Base-by-base conservation (phyloP, 1,140 invertebrate species). In the Sitobion miscanthi region DNA sequence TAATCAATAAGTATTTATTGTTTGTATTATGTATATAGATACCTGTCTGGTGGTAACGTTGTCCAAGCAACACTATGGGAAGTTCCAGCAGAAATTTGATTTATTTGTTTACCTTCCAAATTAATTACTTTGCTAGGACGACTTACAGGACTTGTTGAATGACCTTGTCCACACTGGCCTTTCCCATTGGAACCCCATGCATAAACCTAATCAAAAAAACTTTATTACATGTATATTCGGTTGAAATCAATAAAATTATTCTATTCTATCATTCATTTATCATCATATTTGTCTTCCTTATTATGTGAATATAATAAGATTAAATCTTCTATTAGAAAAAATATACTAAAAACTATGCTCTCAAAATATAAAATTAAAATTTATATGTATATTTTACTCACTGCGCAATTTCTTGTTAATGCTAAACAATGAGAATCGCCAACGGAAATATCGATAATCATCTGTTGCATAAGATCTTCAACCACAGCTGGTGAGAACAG, bases 141-240 rank as follows among this genome's bases (percentile, higher is more conserved):
- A 87, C 96, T 96, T 30, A 97, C 96, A 7, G 96, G 96, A 77
- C 96, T 96, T 23, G 96, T 96, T 6, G 96, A 96, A 95, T 97
- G 96, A 20, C 97, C 97, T 94, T 97, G 96, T 30, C 97, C 97
- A 95, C 96, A 97, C 94, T 97, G 97, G 0, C 97, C 97, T 95
- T 97, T 96, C 54, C 96, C 96, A 95, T 97, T 97, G 94, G 96
- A 96, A 62, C 97, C 97, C 97, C 97, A 97, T 4, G 97, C 96
- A 95, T 95, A 96, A 23, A 96, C 96, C 95, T 96, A 90, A 54
- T 35, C 20, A 94, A 95, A 90, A 90, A 89, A 54, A 89, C 35
- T 35, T 54, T 49, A 52, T n/a, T 69, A 38, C 21, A 47, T n/a
- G 86, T 38, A 49, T 85, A n/a, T n/a, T 47, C 11, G 45, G 3